Conservation (phyloP, 2,797 vertebrate species). For the Coranthus polyacanthus region DNA sequence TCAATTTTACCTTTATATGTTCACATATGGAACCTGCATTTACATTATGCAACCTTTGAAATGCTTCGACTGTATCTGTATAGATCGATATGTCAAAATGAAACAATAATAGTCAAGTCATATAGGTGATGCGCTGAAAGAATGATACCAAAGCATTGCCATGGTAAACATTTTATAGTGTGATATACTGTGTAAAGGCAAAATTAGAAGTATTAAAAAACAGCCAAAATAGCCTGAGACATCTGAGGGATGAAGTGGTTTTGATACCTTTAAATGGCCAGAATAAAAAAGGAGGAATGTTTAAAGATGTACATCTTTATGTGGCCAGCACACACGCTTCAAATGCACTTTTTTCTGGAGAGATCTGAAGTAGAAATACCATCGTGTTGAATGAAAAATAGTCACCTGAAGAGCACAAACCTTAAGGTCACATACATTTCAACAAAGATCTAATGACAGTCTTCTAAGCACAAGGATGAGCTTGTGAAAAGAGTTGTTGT, state of each 20-base stretch:
- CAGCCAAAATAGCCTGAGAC: too few relatives aligned
- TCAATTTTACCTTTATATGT: too few relatives aligned
- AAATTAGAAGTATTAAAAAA: too few relatives aligned
- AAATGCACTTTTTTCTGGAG: constrained; percentile 13
- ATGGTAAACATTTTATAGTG: too few relatives aligned
- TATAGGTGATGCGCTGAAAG: too few relatives aligned
- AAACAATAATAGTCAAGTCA: too few relatives aligned
- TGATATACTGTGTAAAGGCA: too few relatives aligned
- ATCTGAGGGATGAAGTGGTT: constrained; percentile 6
- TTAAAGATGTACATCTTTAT: constrained; percentile 2
- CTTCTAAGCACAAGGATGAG: constrained; percentile 2
- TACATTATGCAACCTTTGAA: too few relatives aligned
- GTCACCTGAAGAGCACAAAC: constrained; percentile 6
- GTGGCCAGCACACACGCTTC: constrained; percentile 10
- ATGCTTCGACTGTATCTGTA: too few relatives aligned
- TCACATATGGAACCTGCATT: too few relatives aligned
- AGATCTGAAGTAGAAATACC: constrained; percentile 24
- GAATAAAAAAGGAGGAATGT: constrained; percentile 6
- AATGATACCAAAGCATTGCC: too few relatives aligned
- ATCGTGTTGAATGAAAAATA: constrained; percentile 14
- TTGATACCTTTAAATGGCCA: constrained; percentile 22
- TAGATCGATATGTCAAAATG: too few relatives aligned
- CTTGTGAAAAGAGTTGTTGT: constrained; percentile 16
- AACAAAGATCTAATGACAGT: constrained; percentile 26
- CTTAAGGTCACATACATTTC: constrained; percentile 11